Evolutionary conservation across 2,113 vertebrate species (phyloP).

Genomic region (Hystrix cristata): DNA sequence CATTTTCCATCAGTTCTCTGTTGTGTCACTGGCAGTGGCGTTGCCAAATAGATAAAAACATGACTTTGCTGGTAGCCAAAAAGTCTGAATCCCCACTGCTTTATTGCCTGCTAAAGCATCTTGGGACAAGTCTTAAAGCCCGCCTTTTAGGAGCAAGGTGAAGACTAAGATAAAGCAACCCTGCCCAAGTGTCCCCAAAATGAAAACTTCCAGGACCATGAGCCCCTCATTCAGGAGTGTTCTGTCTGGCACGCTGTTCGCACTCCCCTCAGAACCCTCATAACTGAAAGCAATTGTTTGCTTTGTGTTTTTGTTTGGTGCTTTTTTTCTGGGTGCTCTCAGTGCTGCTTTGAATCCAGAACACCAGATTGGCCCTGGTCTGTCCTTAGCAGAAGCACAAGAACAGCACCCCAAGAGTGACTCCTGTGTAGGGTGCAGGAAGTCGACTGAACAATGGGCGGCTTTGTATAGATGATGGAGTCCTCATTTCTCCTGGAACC

Average conservation of each 20-base stretch:
- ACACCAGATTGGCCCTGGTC: neutral
- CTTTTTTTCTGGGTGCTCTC: neutral
- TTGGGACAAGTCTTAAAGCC: neutral
- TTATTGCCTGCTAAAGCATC: neutral
- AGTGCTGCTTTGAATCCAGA: neutral
- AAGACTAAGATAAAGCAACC: neutral
- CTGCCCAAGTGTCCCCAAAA: too few species aligned
- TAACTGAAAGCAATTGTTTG: neutral
- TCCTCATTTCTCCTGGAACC: neutral
- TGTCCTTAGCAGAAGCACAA: neutral
- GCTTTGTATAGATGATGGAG: neutral
- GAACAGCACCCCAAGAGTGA: neutral
- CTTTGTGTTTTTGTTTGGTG: neutral
- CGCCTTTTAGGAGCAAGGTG: neutral
- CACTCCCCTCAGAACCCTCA: neutral
- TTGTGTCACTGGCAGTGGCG: neutral
- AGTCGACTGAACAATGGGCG: neutral
- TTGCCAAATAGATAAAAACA: accelerated
- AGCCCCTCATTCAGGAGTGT: too few species aligned
- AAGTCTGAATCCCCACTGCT: neutral
- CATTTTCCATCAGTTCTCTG: neutral
- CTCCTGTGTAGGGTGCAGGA: neutral
- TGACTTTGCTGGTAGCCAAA: neutral
- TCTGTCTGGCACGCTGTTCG: neutral
- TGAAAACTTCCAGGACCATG: neutral